Base-by-base conservation (phyloP, 2,888 invertebrate species). In the Eupithecia exiguata region DNA sequence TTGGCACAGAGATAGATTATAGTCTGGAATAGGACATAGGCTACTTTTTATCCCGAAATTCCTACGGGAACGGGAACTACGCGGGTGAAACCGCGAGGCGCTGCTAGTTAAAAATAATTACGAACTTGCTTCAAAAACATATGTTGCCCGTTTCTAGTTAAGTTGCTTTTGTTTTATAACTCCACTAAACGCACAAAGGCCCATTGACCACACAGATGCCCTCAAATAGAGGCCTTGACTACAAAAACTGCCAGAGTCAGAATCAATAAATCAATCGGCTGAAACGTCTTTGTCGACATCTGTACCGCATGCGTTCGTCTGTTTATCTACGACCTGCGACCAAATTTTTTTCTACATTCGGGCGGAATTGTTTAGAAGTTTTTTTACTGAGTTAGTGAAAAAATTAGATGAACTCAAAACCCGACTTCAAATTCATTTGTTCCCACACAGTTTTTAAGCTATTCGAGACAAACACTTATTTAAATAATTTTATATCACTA, bases 251-350 rank as follows among this genome's bases (percentile, higher is more conserved):
- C 74, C 77, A 74, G 16, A 46, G 46, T 80, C 80, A 77, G 76
- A 79, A 80, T 75, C 84, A 82, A 89, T 91, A 92, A 91, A 92
- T 92, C 90, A 86, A 81, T 87, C 86, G 82, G 79, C 83, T 68
- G 80, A 77, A 72, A 70, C 76, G 83, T 86, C 81, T 82, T 84
- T 84, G 87, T 84, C 87, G 85, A 90, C 91, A 92, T 91, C 87
- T 91, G 91, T 81, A 79, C 63, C 82, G 81, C 88, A 88, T 80
- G 82, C 88, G 69, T 76, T 78, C 72, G 80, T 74, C 70, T 75
- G 77, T 65, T 66, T n/a, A 1, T 14, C 46, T 18, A n/a, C 61
- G 30, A 30, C 30, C 43, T 43, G n/a, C 61, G 30, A 14, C 30
- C 35, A 7, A 38, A 5, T 65, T 40, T 65, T 40, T 65, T 65